phyloP scores from a whole-genome alignment of 92 coral and sea anemone species.

The Epizoanthus stellaris region DNA sequence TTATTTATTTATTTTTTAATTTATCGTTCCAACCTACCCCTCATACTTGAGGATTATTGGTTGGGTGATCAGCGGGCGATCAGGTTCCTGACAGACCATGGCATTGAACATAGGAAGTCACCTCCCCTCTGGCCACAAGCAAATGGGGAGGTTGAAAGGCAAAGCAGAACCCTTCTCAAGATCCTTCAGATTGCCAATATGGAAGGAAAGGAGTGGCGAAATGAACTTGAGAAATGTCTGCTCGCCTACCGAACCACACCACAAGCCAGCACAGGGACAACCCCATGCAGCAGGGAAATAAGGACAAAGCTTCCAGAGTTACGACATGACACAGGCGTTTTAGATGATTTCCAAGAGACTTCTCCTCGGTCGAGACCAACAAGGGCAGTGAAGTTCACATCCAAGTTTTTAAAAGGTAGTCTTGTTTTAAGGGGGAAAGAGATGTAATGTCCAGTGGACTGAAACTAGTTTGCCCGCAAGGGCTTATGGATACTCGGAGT shows the following conservation, averaged over 20 bases:
- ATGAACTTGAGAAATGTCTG: constrained; percentile 42
- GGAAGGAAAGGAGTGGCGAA: constrained; percentile 56
- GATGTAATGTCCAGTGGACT: too few species aligned
- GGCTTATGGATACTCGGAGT: too few species aligned
- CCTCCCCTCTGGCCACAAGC: constrained; percentile 50
- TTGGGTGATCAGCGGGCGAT: too few species aligned
- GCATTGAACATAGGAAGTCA: constrained; percentile 43
- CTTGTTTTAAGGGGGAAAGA: too few species aligned
- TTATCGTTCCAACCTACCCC: too few species aligned
- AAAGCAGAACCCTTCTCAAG: constrained; percentile 45
- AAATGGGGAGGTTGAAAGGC: constrained; percentile 42
- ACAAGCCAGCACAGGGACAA: constrained; percentile 52
- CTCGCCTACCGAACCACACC: constrained; percentile 53
- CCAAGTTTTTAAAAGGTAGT: too few species aligned
- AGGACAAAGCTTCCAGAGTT: constrained; percentile 61
- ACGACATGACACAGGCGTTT: constrained; percentile 30
- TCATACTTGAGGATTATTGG: too few species aligned
- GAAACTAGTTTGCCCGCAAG: too few species aligned
- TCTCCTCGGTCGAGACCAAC: too few species aligned
- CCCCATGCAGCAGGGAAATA: constrained; percentile 55
- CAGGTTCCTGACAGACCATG: constrained; percentile 18
- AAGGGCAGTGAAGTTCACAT: too few species aligned
- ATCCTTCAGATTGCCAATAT: constrained; percentile 46
- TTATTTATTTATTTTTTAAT: too few species aligned
- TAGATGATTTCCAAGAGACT: not conserved